A percentile compares a stretch with the other conserved stretches of the same genome.
These are phyloP conservation scores for Eulemur coronatus DNA, from an alignment of 2,797 vertebrate genomes.

Conservation along the genomic window DNA sequence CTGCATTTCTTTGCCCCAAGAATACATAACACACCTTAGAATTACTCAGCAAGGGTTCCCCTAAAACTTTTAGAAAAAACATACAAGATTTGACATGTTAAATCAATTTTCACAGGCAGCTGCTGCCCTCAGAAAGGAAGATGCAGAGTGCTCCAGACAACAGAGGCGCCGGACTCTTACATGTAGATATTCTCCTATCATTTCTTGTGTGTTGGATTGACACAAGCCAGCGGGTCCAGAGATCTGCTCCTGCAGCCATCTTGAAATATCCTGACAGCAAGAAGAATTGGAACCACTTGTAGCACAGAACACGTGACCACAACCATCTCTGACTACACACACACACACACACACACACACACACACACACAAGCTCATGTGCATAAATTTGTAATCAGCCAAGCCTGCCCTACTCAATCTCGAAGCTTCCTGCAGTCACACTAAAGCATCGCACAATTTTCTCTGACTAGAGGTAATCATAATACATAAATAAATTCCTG, in stretches of 20 bases:
- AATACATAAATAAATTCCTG: conserved; percentile 58
- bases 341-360: neutral
- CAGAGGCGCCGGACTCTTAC: neutral
- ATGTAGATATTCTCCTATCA: neutral
- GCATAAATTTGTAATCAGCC: conserved; percentile 66
- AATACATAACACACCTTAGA: conserved; percentile 15
- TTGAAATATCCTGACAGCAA: neutral
- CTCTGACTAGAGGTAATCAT: conserved; percentile 56
- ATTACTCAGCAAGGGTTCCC: neutral
- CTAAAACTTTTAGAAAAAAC: conserved; percentile 40
- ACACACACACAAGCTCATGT: neutral
- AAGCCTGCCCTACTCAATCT: neutral
- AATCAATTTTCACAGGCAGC: neutral
- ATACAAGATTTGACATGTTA: neutral
- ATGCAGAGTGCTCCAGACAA: neutral
- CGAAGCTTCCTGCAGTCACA: conserved; percentile 6
- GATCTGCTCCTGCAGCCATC: neutral
- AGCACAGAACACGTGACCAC: neutral
- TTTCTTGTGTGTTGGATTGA: neutral
- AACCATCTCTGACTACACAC: neutral
- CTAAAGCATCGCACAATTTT: conserved; percentile 11
- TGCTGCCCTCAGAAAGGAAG: neutral
- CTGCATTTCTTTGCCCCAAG: neutral
- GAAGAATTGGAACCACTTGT: neutral
- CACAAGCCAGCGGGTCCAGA: neutral